phyloP scores from a whole-genome alignment of 2,797 vertebrate genomes.

The Tragelaphus oryx region DNA sequence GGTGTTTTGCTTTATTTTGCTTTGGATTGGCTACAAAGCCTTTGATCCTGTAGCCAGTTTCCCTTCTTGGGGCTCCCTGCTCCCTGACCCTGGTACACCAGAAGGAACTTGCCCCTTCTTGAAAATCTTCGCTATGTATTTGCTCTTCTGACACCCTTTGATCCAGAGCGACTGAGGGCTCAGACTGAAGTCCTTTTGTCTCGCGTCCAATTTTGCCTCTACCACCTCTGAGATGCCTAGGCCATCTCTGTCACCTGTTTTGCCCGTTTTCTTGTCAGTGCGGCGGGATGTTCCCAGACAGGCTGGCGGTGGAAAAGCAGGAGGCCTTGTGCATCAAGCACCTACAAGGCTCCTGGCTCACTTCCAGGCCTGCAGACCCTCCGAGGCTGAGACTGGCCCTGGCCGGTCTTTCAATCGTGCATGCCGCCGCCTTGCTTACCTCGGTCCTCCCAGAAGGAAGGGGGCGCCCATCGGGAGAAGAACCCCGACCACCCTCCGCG shows the following conservation, averaged over 20 bases:
- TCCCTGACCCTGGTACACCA: neutral
- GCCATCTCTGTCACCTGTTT: neutral
- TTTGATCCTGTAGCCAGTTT: neutral
- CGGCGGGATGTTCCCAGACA: neutral
- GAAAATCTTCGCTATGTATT: neutral
- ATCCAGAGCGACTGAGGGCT: rapidly evolving
- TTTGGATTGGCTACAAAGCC: neutral
- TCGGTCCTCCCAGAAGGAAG: neutral
- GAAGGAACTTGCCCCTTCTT: neutral
- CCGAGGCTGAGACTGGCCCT: neutral
- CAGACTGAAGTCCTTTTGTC: neutral
- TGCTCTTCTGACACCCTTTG: neutral
- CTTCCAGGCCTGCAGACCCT: too few species aligned
- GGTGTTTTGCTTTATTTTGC: neutral
- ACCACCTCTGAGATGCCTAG: neutral
- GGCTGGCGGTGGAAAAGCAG: too few species aligned
- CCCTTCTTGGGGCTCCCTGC: neutral
- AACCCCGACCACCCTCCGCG: too few species aligned
- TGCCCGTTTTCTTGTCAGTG: neutral
- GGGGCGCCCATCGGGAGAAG: neutral
- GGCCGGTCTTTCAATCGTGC: neutral
- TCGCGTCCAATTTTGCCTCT: too few species aligned
- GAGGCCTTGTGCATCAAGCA: neutral
- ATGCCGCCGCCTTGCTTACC: neutral
- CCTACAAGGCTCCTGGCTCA: rapidly evolving